phyloP scores from a whole-genome alignment of 92 coral and sea anemone genomes.

The Parazoanthus atlanticus region DNA sequence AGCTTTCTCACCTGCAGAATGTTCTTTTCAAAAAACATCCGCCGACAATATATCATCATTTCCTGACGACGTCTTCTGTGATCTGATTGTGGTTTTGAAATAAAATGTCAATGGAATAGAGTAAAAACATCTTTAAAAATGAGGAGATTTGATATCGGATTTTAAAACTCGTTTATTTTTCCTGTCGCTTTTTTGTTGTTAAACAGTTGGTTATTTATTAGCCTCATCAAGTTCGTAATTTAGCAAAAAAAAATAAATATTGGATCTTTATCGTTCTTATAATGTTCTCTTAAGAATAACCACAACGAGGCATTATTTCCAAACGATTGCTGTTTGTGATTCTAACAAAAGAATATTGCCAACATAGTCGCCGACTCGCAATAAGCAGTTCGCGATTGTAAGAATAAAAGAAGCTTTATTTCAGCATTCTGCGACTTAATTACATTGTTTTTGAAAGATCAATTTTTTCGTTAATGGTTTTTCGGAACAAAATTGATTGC shows the following conservation, averaged over 20 bases:
- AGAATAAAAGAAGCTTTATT: not conserved
- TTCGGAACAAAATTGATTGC: not conserved
- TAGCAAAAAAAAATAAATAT: not conserved
- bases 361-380: not conserved
- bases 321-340: not conserved
- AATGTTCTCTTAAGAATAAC: not conserved
- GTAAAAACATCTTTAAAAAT: no score
- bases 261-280: not conserved
- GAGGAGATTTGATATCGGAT: not conserved
- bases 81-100: not conserved
- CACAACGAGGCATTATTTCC: not conserved
- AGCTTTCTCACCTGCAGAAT: not conserved
- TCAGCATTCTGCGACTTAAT: not conserved
- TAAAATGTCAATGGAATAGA: not conserved
- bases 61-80: not conserved
- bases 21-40: not conserved
- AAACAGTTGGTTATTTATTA: not conserved
- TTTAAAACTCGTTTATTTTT: no score
- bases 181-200: not conserved
- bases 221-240: not conserved
- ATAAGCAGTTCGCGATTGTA: not conserved
- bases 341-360: not conserved
- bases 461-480: not conserved
- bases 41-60: not conserved
- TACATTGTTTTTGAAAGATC: not conserved